Conservation (phyloP, 2,113 vertebrate species). For the Plestiodon gilberti region DNA sequence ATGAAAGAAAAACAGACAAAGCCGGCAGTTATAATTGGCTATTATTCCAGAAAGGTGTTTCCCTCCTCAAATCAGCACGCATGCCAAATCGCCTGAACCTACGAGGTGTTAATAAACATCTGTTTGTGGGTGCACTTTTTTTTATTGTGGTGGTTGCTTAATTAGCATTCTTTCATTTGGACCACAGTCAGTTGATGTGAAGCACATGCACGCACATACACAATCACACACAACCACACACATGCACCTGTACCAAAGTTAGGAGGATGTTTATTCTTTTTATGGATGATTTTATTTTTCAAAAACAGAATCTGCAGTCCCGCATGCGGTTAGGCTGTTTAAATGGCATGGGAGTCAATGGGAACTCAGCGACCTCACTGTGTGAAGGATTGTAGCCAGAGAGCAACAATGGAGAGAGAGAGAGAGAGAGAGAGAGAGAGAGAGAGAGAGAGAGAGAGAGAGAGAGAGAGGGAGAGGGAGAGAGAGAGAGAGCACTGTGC, state of each 20-base stretch:
- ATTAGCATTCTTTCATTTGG: slow-evolving; percentile 78
- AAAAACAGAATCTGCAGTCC: not conserved
- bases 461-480: not conserved
- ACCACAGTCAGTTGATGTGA: slow-evolving; percentile 75
- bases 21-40: slow-evolving; percentile 78
- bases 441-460: not conserved
- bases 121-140: slow-evolving; percentile 65
- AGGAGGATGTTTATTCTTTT: not conserved
- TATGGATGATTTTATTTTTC: not conserved
- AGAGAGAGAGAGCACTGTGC: not conserved
- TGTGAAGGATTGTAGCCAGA: not conserved
- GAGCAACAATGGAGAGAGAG: not conserved
- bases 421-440: not conserved
- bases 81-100: slow-evolving; percentile 81
- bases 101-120: slow-evolving; percentile 84
- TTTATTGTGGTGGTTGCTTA: slow-evolving; percentile 72
- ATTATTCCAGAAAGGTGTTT: slow-evolving; percentile 81
- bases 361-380: not conserved
- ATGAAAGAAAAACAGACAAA: slow-evolving; percentile 72
- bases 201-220: not conserved
- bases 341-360: not conserved
- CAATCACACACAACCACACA: accelerated
- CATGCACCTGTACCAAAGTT: not conserved
- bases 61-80: slow-evolving; percentile 77
- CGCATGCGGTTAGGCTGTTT: not conserved